Conservation (phyloP, 2,797 vertebrate species). For the Bradypodion pumilum region DNA sequence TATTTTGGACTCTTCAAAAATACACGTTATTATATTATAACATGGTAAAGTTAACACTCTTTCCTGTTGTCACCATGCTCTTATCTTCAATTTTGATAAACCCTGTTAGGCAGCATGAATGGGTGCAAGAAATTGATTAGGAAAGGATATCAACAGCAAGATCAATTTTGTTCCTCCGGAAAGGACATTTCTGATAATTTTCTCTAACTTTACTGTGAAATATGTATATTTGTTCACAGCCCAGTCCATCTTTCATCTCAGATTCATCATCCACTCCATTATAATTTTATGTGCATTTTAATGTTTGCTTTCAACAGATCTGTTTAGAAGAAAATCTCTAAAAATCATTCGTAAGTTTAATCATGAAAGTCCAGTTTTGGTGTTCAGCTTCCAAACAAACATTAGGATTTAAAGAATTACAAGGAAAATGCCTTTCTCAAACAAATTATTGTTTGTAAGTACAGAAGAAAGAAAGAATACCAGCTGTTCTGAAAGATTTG, state of each 20-base stretch:
- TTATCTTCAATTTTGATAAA: conserved; percentile 7
- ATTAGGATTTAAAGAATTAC: conserved; percentile 57
- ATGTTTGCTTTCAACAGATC: background rate
- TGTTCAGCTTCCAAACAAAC: conserved; percentile 51
- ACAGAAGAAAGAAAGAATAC: conserved; percentile 47
- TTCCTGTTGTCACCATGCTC: background rate
- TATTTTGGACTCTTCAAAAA: background rate
- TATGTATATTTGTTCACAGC: accelerated
- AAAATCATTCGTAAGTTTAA: conserved; percentile 43
- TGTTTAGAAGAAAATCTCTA: conserved; percentile 22
- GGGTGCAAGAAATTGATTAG: background rate
- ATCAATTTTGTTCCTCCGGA: background rate
- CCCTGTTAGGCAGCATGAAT: background rate
- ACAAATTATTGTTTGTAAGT: conserved; percentile 62
- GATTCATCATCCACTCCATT: background rate
- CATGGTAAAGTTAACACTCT: background rate
- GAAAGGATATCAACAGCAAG: conserved; percentile 12
- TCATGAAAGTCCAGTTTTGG: conserved; percentile 30
- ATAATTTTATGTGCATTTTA: conserved; percentile 37
- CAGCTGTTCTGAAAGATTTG: conserved; percentile 68
- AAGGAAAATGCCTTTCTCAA: conserved; percentile 37
- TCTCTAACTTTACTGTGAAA: background rate
- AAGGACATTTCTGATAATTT: background rate
- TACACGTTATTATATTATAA: background rate
- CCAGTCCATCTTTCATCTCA: background rate